These are phyloP conservation scores for Luffia ferchaultella DNA, from an alignment of 2,888 invertebrate species.

Conservation along the genomic window DNA sequence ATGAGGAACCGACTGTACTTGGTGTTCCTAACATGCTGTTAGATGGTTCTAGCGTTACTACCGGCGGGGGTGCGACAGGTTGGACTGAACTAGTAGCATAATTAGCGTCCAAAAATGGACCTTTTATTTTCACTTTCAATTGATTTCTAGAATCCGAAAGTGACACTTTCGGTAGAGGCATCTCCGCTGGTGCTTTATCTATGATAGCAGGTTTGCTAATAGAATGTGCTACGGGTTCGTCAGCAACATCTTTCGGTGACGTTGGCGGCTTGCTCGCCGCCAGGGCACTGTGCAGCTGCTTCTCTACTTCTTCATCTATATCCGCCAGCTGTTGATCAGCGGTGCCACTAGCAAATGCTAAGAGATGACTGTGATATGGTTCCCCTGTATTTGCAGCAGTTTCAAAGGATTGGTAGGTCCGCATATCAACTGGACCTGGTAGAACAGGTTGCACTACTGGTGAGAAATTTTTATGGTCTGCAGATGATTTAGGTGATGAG, in stretches of 20 bases:
- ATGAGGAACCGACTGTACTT: conserved; percentile 46
- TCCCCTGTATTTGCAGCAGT: conserved; percentile 64
- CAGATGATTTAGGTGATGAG: conserved; percentile 9
- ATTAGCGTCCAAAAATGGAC: conserved; percentile 80
- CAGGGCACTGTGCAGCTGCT: conserved; percentile 74
- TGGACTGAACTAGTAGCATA: conserved; percentile 72
- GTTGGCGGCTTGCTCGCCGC: conserved; percentile 61
- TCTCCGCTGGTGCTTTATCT: no score
- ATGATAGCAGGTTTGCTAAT: no score
- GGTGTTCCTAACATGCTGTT: conserved; percentile 43
- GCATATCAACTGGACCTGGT: conserved; percentile 90
- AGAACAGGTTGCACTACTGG: conserved; percentile 75
- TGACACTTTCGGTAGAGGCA: conserved; percentile 73
- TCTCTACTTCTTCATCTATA: conserved; percentile 82
- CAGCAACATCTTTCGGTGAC: conserved; percentile 6
- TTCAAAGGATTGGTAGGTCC: conserved; percentile 78
- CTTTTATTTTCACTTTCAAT: conserved; percentile 90
- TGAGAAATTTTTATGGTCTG: conserved; percentile 6
- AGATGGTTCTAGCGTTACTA: conserved; percentile 36
- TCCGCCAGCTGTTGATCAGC: conserved; percentile 76
- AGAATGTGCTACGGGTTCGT: conserved; percentile 3
- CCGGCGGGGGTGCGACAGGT: conserved; percentile 63
- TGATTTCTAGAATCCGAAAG: conserved; percentile 85
- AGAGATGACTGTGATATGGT: conserved; percentile 69
- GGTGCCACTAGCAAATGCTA: conserved; percentile 73